Evolutionary conservation across 1,140 invertebrate genomes (phyloP).

Genomic region (Charaxes varanes): DNA sequence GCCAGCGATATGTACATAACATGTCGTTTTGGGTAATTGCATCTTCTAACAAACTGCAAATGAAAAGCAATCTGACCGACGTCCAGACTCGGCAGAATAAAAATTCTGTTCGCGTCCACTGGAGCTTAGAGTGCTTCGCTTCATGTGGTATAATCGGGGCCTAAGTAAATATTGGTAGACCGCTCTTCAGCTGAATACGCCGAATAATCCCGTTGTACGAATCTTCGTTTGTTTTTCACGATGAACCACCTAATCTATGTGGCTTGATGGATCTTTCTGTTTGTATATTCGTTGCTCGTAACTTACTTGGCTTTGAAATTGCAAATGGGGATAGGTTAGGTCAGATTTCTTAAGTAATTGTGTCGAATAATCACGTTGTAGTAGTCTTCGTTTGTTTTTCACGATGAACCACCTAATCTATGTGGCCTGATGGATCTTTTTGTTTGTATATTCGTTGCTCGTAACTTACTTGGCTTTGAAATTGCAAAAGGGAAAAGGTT

Average conservation of each 20-base stretch:
- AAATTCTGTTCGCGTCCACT: slow-evolving; percentile 12
- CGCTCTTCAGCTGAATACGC: slow-evolving; percentile 20
- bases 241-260: slow-evolving; percentile 49
- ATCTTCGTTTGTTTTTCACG: slow-evolving; percentile 28
- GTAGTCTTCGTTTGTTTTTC: slow-evolving; percentile 28
- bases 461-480: too few species aligned
- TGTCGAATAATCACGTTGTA: slow-evolving; percentile 16
- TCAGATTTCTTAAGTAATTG: too few species aligned
- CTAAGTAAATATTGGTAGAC: slow-evolving; percentile 22
- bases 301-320: too few species aligned
- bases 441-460: slow-evolving; percentile 47
- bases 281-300: slow-evolving; percentile 54
- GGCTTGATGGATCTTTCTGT: slow-evolving; percentile 56
- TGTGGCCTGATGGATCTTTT: slow-evolving; percentile 58
- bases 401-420: slow-evolving; percentile 43
- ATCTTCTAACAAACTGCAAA: background rate
- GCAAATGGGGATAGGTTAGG: too few species aligned
- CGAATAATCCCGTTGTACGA: slow-evolving; percentile 17
- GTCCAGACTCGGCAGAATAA: background rate
- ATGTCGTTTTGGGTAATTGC: too few species aligned
- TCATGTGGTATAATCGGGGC: slow-evolving; percentile 19
- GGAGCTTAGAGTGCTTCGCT: slow-evolving; percentile 14
- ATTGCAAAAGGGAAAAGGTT: too few species aligned
- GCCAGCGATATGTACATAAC: too few species aligned
- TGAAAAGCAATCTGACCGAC: background rate